Conservation (phyloP, 2,113 vertebrate genomes). For the Mastomys coucha region DNA sequence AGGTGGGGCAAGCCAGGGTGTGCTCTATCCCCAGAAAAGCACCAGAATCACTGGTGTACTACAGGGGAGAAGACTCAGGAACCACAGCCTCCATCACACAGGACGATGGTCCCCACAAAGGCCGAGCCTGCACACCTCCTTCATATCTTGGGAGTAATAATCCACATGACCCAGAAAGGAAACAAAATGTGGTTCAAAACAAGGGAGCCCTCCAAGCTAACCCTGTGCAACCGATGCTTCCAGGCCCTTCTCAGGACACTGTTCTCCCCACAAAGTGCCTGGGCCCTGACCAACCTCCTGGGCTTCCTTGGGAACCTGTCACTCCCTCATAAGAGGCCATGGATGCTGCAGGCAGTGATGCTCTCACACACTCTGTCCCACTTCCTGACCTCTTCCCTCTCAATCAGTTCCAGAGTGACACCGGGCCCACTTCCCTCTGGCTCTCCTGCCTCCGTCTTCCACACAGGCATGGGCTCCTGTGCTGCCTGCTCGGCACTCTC, state of each 20-base stretch:
- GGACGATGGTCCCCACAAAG: too few relatives aligned
- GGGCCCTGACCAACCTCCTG: not conserved
- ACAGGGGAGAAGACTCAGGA: rapidly evolving
- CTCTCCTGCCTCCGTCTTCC: not conserved
- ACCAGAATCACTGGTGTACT: not conserved
- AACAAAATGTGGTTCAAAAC: not conserved
- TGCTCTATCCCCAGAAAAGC: not conserved
- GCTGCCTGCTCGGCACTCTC: not conserved
- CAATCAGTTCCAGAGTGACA: not conserved
- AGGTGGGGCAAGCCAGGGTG: too few relatives aligned
- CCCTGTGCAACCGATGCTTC: not conserved
- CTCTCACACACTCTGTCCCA: not conserved
- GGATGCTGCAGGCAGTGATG: not conserved
- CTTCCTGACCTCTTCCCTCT: not conserved
- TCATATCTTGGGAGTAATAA: not conserved
- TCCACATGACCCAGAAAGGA: not conserved
- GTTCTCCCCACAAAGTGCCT: not conserved
- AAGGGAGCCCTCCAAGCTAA: not conserved
- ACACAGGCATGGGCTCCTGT: not conserved
- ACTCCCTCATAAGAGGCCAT: not conserved
- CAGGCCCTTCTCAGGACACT: not conserved
- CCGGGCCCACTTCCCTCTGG: not conserved
- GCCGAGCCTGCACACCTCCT: not conserved
- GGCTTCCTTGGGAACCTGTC: not conserved
- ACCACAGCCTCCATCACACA: not conserved